A percentile compares a stretch with the other conserved stretches of the same genome.
phyloP scores from a whole-genome alignment of 2,113 vertebrate genomes.

The Gobio gobio region DNA sequence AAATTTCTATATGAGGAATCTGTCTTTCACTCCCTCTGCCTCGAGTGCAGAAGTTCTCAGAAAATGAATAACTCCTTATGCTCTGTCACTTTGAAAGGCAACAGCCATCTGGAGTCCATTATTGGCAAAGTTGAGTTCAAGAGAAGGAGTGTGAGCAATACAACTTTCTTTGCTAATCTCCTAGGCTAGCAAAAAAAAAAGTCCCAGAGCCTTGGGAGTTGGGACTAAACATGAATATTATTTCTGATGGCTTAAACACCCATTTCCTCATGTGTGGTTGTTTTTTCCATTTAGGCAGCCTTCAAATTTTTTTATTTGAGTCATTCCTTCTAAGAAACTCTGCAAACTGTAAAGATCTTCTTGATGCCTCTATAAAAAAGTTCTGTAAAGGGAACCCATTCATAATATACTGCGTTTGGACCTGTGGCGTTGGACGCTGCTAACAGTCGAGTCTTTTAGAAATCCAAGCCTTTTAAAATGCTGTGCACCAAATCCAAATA shows the following conservation, averaged over 20 bases:
- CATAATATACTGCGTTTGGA: constrained; percentile 69
- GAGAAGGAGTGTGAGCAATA: background rate
- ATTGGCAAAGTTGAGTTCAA: constrained; percentile 2
- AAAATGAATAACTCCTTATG: constrained; percentile 53
- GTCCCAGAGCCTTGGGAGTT: constrained; percentile 4
- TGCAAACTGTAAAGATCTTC: constrained; percentile 23
- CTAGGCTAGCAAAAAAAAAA: background rate
- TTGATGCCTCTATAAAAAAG: constrained; percentile 42
- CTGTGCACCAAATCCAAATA: constrained; percentile 71
- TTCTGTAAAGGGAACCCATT: constrained; percentile 72
- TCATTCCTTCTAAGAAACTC: constrained; percentile 28
- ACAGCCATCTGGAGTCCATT: no score
- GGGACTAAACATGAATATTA: constrained; percentile 4
- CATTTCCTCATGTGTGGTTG: background rate
- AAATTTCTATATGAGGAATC: constrained; percentile 70
- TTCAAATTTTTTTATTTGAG: constrained; percentile 19
- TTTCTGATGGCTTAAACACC: constrained; percentile 28
- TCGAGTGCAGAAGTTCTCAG: constrained; percentile 65
- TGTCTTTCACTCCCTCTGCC: constrained; percentile 56
- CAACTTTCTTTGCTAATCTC: constrained; percentile 9
- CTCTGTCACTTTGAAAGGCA: background rate
- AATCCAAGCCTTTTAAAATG: constrained; percentile 68
- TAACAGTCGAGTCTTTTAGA: constrained; percentile 75
- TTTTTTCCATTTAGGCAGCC: background rate
- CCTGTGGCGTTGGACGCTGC: constrained; percentile 54